Percentiles rank a stretch among this genome's conserved stretches.
Conservation (phyloP, 2,888 invertebrate genomes). For the Labia minor region DNA sequence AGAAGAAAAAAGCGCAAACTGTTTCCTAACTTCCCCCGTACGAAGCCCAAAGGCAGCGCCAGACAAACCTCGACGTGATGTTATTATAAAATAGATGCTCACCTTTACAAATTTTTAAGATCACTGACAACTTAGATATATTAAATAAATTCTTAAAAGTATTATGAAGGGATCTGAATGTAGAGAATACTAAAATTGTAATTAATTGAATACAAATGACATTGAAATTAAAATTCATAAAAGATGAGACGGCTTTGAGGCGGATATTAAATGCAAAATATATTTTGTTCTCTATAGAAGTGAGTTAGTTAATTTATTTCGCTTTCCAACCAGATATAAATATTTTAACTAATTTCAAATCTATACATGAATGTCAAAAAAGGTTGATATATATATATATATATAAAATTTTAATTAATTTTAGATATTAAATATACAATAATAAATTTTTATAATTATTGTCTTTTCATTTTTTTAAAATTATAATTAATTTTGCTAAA, state of each 20-base stretch:
- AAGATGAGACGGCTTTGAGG: neutral
- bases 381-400: too few species aligned
- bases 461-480: too few species aligned
- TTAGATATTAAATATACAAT: too few species aligned
- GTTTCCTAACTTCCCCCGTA: constrained; percentile 23
- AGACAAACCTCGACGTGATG: neutral
- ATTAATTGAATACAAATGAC: neutral
- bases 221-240: neutral
- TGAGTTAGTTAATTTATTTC: neutral
- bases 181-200: neutral
- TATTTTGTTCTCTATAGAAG: constrained; percentile 1
- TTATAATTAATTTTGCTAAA: too few species aligned
- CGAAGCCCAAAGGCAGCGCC: neutral
- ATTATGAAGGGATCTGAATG: constrained; percentile 9
- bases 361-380: too few species aligned
- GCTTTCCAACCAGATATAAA: neutral
- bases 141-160: neutral
- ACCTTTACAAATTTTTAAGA: neutral
- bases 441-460: too few species aligned
- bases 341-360: neutral
- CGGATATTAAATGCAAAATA: neutral
- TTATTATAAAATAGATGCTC: neutral
- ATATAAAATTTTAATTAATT: too few species aligned
- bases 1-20: constrained; percentile 26
- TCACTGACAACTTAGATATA: neutral